A percentile compares a stretch with the other conserved stretches of the same genome.
Evolutionary conservation across 1,140 invertebrate species (phyloP).

Genomic region (Platyura marginata): DNA sequence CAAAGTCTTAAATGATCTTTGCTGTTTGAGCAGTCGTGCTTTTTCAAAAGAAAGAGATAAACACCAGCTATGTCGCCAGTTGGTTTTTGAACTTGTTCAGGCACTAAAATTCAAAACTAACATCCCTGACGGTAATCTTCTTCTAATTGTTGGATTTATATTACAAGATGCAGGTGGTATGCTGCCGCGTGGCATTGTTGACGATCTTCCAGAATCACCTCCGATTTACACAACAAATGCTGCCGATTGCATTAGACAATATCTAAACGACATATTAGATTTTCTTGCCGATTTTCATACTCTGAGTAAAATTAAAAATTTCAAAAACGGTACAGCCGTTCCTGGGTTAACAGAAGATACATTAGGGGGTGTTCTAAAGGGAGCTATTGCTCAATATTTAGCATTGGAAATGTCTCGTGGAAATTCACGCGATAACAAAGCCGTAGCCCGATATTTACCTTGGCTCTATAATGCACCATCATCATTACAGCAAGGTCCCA

Average conservation of each 20-base stretch:
- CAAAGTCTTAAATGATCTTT: slow-evolving; percentile 70
- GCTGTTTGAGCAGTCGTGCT: slow-evolving; percentile 70
- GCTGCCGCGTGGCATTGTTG: slow-evolving; percentile 30
- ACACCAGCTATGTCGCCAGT: slow-evolving; percentile 68
- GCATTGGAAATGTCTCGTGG: slow-evolving; percentile 82
- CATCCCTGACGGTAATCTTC: slow-evolving; percentile 85
- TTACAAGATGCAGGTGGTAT: slow-evolving; percentile 49
- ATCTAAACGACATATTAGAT: slow-evolving; percentile 86
- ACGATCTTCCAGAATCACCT: slow-evolving; percentile 27
- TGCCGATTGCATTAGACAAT: slow-evolving; percentile 80
- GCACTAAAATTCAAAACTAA: slow-evolving; percentile 88
- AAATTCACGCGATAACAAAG: slow-evolving; percentile 67
- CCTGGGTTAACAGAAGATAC: slow-evolving; percentile 87
- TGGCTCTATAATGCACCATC: slow-evolving; percentile 82
- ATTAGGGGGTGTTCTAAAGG: slow-evolving; percentile 84
- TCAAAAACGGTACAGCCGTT: slow-evolving; percentile 49
- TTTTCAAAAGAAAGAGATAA: slow-evolving; percentile 88
- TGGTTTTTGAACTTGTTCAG: slow-evolving; percentile 87
- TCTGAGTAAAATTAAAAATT: slow-evolving; percentile 89
- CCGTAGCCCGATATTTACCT: slow-evolving; percentile 68
- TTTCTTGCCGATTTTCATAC: slow-evolving; percentile 94
- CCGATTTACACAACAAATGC: slow-evolving; percentile 61
- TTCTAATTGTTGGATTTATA: slow-evolving; percentile 76
- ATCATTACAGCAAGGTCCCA: slow-evolving; percentile 68
- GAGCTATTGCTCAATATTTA: slow-evolving; percentile 85